Conservation (phyloP, 1,140 invertebrate genomes). For the Drosophila equinoxialis region DNA sequence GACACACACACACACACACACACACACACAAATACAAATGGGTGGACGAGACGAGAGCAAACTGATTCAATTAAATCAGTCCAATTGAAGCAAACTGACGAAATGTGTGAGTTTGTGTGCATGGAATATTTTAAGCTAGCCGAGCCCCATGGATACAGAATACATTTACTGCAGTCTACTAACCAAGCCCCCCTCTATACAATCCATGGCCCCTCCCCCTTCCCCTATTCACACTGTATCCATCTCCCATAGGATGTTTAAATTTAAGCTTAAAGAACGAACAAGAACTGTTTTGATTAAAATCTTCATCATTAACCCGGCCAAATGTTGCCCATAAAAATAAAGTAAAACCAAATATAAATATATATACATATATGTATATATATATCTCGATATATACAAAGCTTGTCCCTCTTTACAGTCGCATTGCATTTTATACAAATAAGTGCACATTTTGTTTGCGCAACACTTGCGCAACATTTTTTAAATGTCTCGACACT, state of each 20-base stretch:
- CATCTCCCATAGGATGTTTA: constrained; percentile 39
- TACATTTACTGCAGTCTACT: constrained; percentile 33
- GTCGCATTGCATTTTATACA: constrained; percentile 70
- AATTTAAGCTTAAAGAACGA: constrained; percentile 64
- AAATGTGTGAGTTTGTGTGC: constrained; percentile 62
- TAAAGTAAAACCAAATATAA: constrained; percentile 9
- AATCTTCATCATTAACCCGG: constrained; percentile 64
- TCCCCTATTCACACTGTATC: not conserved
- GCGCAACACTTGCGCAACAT: constrained; percentile 71
- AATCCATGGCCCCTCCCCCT: not conserved
- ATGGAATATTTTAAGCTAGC: constrained; percentile 71
- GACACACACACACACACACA: constrained; percentile 26
- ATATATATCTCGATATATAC: no score
- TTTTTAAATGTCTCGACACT: constrained; percentile 75
- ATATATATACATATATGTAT: not conserved
- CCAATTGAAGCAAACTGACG: constrained; percentile 75
- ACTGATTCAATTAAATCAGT: constrained; percentile 81
- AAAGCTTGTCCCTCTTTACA: constrained; percentile 38
- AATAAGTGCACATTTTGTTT: constrained; percentile 79
- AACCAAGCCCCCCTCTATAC: not conserved
- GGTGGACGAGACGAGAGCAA: constrained; percentile 53
- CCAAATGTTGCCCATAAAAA: constrained; percentile 61
- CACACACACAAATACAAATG: not conserved
- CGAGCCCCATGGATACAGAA: constrained; percentile 36
- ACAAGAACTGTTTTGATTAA: constrained; percentile 15